A percentile compares a stretch with the other conserved stretches of the same genome.
Evolutionary conservation across 2,888 invertebrate genomes (phyloP).

Genomic region (Caenorhabditis sp.): DNA sequence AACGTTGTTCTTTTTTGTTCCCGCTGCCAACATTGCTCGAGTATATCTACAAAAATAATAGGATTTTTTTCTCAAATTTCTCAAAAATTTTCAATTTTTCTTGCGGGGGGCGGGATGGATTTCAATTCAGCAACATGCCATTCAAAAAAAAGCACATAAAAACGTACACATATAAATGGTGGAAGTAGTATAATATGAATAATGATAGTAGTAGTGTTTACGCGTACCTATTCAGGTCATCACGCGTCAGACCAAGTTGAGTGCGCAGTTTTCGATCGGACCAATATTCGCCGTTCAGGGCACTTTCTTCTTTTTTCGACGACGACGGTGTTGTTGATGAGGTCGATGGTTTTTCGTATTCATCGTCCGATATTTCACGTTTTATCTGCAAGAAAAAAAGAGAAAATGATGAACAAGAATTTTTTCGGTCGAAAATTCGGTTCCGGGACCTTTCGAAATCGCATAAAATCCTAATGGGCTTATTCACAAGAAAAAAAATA

Average conservation of each 20-base stretch:
- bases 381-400: neutral
- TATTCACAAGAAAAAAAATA: too few relatives aligned
- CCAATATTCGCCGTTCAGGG: conserved; percentile 13
- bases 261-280: conserved; percentile 27
- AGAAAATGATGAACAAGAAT: too few relatives aligned
- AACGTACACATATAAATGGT: conserved; percentile 20
- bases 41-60: conserved; percentile 24
- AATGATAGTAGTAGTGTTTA: conserved; percentile 4
- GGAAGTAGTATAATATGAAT: too few relatives aligned
- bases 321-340: too few relatives aligned
- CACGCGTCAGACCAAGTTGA: conserved; percentile 38
- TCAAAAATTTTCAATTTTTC: neutral
- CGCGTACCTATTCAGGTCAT: conserved; percentile 45
- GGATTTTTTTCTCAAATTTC: neutral
- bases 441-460: too few relatives aligned
- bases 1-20: conserved; percentile 7
- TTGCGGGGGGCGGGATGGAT: too few relatives aligned
- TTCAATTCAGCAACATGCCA: too few relatives aligned
- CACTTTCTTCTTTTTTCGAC: neutral
- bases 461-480: too few relatives aligned
- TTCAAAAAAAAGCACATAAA: neutral
- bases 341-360: neutral
- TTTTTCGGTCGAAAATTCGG: too few relatives aligned
- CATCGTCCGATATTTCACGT: neutral
- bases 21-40: conserved; percentile 24